phyloP scores from a whole-genome alignment of 2,888 invertebrate genomes.

The Temnothorax unifasciatus region DNA sequence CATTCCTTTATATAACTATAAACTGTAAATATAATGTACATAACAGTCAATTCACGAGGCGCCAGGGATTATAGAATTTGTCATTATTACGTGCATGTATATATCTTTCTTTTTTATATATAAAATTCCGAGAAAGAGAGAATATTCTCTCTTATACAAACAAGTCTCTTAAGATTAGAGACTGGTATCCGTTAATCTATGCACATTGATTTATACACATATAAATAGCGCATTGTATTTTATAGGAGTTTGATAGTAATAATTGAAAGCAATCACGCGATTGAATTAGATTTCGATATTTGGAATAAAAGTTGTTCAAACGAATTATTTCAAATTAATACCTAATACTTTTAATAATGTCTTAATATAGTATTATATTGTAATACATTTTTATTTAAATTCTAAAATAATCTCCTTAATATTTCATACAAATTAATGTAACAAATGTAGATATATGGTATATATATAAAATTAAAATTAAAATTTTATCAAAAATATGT shows the following conservation, averaged over 20 bases:
- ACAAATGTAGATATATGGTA: too few relatives aligned
- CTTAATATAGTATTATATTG: neutral
- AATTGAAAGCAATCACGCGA: neutral
- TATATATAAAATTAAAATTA: neutral
- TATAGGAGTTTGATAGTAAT: neutral
- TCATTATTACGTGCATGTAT: neutral
- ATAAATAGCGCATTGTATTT: neutral
- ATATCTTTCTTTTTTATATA: neutral
- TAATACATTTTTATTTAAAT: neutral
- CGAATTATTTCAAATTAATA: neutral
- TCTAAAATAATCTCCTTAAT: neutral
- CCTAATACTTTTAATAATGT: neutral
- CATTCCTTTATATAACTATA: neutral
- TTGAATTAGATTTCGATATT: neutral
- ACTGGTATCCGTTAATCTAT: neutral
- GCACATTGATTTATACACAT: neutral
- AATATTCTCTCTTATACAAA: neutral
- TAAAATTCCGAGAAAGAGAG: too few relatives aligned
- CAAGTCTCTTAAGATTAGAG: neutral
- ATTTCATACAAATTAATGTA: neutral
- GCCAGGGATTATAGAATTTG: neutral
- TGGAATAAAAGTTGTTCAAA: neutral
- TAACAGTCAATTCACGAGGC: neutral
- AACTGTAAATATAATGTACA: too few relatives aligned
- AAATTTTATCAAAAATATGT: neutral